Percentiles rank a stretch among this genome's conserved stretches.
These are phyloP conservation scores for Athripsodes cinereus DNA, from an alignment of 2,888 invertebrate species.

Conservation along the genomic window DNA sequence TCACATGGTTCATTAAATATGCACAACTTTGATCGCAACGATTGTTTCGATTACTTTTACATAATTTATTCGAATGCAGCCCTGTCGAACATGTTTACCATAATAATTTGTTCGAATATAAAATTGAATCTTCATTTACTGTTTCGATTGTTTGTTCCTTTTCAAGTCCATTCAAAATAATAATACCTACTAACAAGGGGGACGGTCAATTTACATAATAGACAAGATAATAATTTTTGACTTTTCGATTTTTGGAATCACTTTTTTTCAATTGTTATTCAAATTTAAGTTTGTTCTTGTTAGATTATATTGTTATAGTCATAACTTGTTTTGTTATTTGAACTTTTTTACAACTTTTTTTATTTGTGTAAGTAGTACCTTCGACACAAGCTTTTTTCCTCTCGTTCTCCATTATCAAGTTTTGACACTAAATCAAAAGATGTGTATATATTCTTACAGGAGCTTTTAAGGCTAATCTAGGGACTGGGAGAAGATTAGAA, in stretches of 20 bases:
- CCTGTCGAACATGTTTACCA: background rate
- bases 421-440: background rate
- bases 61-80: too few relatives aligned
- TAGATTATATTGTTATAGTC: too few relatives aligned
- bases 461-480: background rate
- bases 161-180: background rate
- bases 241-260: background rate
- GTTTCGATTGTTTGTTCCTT: background rate
- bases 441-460: background rate
- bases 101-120: background rate
- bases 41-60: too few relatives aligned
- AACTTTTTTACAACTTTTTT: too few relatives aligned
- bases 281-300: background rate
- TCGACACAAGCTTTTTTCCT: too few relatives aligned
- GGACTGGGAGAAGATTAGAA: background rate
- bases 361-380: too few relatives aligned
- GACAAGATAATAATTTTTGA: background rate
- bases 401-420: too few relatives aligned
- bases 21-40: too few relatives aligned
- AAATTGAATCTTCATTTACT: background rate
- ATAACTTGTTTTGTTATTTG: too few relatives aligned
- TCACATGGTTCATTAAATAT: too few relatives aligned
- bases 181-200: too few relatives aligned
- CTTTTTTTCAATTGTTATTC: background rate
- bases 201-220: background rate